phyloP scores from a whole-genome alignment of 2,797 vertebrate genomes.

The Limosa lapponica region DNA sequence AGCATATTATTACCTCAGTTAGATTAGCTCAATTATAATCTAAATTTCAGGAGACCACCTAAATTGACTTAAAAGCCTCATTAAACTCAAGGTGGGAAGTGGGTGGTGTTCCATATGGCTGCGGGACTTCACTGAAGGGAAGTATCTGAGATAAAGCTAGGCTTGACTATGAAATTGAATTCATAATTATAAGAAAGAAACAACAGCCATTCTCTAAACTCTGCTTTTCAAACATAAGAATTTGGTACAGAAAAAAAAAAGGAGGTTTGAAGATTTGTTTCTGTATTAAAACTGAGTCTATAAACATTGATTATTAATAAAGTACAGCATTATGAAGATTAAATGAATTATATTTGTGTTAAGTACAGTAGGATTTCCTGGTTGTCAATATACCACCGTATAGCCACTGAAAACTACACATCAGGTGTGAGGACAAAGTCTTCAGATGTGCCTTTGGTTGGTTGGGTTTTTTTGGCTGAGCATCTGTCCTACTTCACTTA shows the following conservation, averaged over 20 bases:
- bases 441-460: neutral
- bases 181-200: neutral
- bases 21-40: neutral
- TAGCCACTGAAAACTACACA: neutral
- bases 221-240: neutral
- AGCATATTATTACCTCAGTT: neutral
- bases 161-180: neutral
- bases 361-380: neutral
- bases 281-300: neutral
- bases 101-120: fast-evolving
- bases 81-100: neutral
- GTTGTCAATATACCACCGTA: neutral
- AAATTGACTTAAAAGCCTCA: neutral
- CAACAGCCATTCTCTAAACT: neutral
- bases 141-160: neutral
- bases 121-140: neutral
- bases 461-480: neutral
- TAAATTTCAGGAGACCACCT: neutral
- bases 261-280: neutral
- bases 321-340: neutral
- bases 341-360: neutral
- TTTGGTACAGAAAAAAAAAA: neutral
- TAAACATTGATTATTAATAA: neutral
- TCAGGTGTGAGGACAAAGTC: neutral
- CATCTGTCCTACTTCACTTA: neutral